Base-by-base conservation (phyloP, 2,888 invertebrate genomes). In the Neria commutata region DNA sequence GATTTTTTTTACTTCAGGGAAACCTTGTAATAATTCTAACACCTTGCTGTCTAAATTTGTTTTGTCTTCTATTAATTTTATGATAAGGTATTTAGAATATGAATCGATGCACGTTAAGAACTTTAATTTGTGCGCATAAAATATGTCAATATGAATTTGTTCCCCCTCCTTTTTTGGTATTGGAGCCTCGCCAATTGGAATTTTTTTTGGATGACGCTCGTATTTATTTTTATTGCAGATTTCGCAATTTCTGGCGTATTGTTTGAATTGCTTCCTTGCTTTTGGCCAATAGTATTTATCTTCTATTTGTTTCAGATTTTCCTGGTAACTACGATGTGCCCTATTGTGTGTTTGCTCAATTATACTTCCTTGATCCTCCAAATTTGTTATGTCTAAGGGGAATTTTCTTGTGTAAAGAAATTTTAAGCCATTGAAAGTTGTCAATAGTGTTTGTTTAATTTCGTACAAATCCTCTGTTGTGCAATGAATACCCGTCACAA, bases 301-400 rank as follows among this genome's bases (percentile, higher is more conserved):
- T n/a, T 14, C 5, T 5, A 45, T 17, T 17, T 45, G 45, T 11
- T 45, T 54, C 11, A 54, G 21, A 26, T 54, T 54, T 54, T 54
- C 54, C 1, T 29, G 11, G 33, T 19, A 46, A 17, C 10, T 29
- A 1, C 54, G 8, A 21, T 54, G 54, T 17, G 54, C 54, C 46
- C 54, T 45, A 29, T 29, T 21, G 19, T 54, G 54, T 1, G 47
- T 54, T 54, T 50, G 33, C 17, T 56, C 50, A 21, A 56, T 50
- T 19, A 56, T 56, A 8, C 11, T 40, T 1, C 21, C 11, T 29
- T 56, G 51, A 33, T 56, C 51, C 19, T 56, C 56, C n/a, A 33
- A 33, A 34, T 50, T 46, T 10, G n/a, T 21, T 10, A 56, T 42
- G 11, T 56, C 46, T 19, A 45, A 25, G 2, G 45, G 45, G 51